Evolutionary conservation across 2,888 invertebrate species (phyloP).

Genomic region (Lycocerus yunnanus): DNA sequence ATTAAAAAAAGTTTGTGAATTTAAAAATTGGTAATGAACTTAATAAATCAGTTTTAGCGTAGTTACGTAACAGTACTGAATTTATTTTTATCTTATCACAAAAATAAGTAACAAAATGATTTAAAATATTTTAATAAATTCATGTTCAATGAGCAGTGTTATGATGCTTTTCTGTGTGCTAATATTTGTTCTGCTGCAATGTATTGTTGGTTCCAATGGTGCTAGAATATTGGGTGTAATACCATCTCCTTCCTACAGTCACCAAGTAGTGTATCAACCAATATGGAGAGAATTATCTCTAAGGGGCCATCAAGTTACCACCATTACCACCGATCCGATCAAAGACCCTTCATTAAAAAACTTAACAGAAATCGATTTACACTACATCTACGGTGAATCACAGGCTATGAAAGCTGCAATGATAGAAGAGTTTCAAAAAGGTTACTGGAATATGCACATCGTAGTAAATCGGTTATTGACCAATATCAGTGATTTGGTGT

Average conservation of each 20-base stretch:
- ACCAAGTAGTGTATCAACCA: background rate
- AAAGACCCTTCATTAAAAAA: background rate
- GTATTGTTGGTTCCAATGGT: background rate
- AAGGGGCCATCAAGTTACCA: background rate
- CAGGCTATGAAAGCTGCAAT: background rate
- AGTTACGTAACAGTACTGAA: no score
- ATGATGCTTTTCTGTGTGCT: no score
- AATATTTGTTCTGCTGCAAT: background rate
- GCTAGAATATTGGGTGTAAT: background rate
- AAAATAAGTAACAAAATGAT: no score
- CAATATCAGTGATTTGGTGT: background rate
- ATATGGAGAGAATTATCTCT: background rate
- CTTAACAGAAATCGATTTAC: background rate
- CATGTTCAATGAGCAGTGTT: no score
- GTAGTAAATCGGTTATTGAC: background rate
- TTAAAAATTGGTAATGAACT: no score
- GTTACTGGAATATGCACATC: background rate
- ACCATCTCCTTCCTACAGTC: background rate
- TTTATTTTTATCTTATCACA: no score
- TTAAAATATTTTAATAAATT: no score
- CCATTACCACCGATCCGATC: background rate
- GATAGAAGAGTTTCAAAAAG: fast-evolving
- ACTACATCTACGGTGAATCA: background rate
- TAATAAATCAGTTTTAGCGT: no score
- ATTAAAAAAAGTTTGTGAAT: no score